Percentiles rank a stretch among this genome's conserved stretches.
phyloP scores from a whole-genome alignment of 2,113 vertebrate species.

The Ivindomyrus marchei region DNA sequence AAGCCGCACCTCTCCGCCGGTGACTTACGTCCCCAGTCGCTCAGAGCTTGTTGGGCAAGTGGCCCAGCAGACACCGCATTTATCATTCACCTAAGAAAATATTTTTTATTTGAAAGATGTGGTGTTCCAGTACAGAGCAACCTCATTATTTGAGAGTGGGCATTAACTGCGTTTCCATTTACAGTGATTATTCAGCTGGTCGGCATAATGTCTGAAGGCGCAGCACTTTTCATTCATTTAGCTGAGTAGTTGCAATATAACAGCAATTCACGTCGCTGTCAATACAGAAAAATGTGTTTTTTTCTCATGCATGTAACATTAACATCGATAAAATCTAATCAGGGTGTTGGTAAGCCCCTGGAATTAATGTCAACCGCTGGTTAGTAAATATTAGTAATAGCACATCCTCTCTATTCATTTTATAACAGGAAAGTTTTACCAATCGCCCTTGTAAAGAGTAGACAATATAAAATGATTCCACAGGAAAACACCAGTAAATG shows the following conservation, averaged over 20 bases:
- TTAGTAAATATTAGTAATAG: neutral
- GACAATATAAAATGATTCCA: neutral
- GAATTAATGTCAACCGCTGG: neutral
- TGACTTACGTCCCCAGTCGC: neutral
- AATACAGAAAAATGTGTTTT: neutral
- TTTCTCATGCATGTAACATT: neutral
- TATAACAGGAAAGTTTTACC: neutral
- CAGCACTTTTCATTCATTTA: neutral
- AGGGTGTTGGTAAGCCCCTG: neutral
- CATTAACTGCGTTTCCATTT: neutral
- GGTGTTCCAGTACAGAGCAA: neutral
- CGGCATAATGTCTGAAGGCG: neutral
- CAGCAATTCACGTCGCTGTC: neutral
- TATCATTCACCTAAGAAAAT: neutral
- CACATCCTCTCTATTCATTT: neutral
- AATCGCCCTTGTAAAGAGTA: neutral
- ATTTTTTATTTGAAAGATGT: neutral
- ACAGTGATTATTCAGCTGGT: neutral
- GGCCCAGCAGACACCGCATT: neutral
- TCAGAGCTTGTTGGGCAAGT: neutral
- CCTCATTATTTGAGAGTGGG: neutral
- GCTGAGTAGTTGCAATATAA: neutral
- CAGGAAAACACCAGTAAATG: neutral
- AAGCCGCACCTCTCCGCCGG: neutral
- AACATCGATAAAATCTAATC: neutral